These are phyloP conservation scores for Neotragus moschatus DNA, from an alignment of 2,113 vertebrate species.

Conservation along the genomic window DNA sequence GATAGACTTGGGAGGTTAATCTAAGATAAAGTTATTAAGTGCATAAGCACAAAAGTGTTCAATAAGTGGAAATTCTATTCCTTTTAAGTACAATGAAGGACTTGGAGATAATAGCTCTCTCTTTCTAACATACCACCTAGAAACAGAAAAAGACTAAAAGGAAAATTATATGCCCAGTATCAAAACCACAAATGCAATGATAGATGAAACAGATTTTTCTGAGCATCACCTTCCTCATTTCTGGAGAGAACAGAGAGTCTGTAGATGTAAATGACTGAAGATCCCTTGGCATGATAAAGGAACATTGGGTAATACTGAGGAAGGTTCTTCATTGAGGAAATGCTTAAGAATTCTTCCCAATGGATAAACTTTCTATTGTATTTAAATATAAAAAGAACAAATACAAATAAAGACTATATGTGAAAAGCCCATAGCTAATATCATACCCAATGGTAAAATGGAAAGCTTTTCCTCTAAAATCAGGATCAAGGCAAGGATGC, in stretches of 20 bases:
- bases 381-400: background rate
- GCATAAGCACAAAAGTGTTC: background rate
- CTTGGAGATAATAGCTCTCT: background rate
- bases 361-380: background rate
- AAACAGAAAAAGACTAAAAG: background rate
- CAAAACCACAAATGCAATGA: background rate
- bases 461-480: background rate
- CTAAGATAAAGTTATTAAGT: background rate
- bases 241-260: background rate
- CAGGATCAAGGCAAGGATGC: background rate
- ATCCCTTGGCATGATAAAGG: background rate
- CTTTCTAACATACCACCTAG: background rate
- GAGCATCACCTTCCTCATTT: background rate
- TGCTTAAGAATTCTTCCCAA: background rate
- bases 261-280: background rate
- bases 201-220: background rate
- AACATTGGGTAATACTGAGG: background rate
- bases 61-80: background rate
- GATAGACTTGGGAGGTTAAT: background rate
- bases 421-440: background rate
- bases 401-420: background rate
- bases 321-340: background rate
- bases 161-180: background rate
- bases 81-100: background rate
- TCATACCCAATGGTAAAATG: background rate